Base-by-base conservation (phyloP, 2,797 vertebrate species). In the Acipenser transmontanus region DNA sequence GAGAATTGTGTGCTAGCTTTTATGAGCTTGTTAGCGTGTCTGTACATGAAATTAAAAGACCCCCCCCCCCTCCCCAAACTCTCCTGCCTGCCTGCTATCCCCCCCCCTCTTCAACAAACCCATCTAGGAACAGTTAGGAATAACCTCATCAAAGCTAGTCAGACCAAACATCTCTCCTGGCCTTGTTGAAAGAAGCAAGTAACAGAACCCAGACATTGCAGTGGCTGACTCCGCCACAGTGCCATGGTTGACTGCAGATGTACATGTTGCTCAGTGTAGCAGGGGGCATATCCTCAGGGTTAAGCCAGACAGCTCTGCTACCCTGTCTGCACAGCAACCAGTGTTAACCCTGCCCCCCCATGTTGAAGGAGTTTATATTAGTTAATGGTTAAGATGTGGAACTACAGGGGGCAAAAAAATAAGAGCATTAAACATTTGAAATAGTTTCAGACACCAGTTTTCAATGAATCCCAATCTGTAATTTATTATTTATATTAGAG, bases 221-320 rank as follows among this genome's bases (percentile, higher is more conserved):
- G 20, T 20, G 47, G 49, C 56, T 54, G 10, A 50, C 14, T 61
- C 50, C 62, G 48, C 63, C 48, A 64, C 67, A 59, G 49, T 54
- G 59, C 49, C 74, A 64, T 74, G 64, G 63, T 62, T 65, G 62
- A 66, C n/a, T 62, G 67, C 69, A 68, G 65, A 72, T 64, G 48
- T 63, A 74, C 34, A 34, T 75, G 50, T 71, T 65, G 56, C 74
- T 74, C 76, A 69, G 74, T 79, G 72, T 71, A 80, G 69, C 66
- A 49, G 76, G 75, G 70, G 70, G 66, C 72, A 71, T 69, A 79
- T 75, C 80, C 86, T 87, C 88, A 88, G 84, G 86, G 82, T 77
- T 72, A 82, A 77, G 79, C 74, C 72, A 0, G 62, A 78, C 75
- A 77, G 47, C 65, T 49, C 59, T 59, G 67, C 50, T 64, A 64